These are phyloP conservation scores for Rhodeus uyekii DNA, from an alignment of 2,797 vertebrate species.

Conservation along the genomic window DNA sequence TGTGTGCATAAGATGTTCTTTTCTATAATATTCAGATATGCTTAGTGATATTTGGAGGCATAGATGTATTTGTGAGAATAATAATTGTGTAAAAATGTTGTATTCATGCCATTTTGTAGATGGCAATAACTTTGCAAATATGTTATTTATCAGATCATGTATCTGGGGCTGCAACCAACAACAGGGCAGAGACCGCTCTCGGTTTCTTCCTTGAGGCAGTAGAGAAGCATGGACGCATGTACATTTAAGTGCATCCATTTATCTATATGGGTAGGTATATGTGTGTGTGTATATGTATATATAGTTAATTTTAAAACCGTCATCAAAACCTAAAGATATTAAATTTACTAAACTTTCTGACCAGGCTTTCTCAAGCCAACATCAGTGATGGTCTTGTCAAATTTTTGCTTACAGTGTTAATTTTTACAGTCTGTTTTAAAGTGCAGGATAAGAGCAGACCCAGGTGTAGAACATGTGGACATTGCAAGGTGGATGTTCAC, in stretches of 20 bases:
- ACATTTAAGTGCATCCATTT: too few species aligned
- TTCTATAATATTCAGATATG: background rate
- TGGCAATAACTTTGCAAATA: background rate
- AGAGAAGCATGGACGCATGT: background rate
- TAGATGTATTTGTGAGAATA: too few species aligned
- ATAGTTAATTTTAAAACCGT: too few species aligned
- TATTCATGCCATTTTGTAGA: too few species aligned
- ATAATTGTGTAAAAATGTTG: too few species aligned
- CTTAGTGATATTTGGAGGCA: background rate
- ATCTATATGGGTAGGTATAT: too few species aligned
- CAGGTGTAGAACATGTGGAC: too few species aligned
- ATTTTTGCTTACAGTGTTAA: too few species aligned
- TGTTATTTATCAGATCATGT: constrained; percentile 6
- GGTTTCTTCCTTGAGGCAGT: constrained; percentile 8
- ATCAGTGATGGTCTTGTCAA: background rate
- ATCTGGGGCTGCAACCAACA: constrained; percentile 17
- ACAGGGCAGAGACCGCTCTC: background rate
- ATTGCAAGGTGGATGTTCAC: too few species aligned
- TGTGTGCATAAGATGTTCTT: background rate
- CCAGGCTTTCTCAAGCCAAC: background rate
- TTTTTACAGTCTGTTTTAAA: background rate
- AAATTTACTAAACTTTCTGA: too few species aligned
- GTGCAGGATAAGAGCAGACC: background rate
- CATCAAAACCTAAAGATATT: too few species aligned
- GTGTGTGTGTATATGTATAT: too few species aligned